Evolutionary conservation across 2,797 vertebrate species (phyloP).

Genomic region (Alfaro cultratus): DNA sequence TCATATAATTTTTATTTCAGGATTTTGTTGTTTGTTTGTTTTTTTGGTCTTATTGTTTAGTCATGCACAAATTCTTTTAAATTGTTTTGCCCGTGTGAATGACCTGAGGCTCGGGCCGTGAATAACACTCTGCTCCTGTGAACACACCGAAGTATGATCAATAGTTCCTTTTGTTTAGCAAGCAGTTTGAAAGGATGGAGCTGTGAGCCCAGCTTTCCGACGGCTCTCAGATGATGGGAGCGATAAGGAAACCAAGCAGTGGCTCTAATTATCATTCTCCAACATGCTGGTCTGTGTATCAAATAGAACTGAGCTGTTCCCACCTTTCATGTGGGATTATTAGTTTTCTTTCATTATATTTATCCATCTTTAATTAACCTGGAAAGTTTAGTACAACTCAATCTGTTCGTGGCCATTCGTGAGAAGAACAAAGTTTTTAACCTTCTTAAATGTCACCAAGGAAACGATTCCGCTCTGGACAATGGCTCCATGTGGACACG

Average conservation of each 20-base stretch:
- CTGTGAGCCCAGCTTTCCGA: background rate
- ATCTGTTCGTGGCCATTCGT: background rate
- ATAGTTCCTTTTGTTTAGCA: background rate
- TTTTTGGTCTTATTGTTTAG: background rate
- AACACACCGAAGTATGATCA: background rate
- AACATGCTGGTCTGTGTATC: background rate
- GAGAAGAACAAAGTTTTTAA: background rate
- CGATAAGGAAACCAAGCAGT: background rate
- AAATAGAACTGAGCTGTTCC: background rate
- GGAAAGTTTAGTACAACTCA: background rate
- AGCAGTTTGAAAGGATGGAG: background rate
- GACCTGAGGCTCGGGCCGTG: background rate
- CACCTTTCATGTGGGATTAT: background rate
- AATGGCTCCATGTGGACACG: too few species aligned
- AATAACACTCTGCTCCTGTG: background rate
- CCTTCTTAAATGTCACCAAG: background rate
- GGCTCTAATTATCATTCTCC: constrained; percentile 2
- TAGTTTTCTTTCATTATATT: background rate
- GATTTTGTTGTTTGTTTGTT: too few species aligned
- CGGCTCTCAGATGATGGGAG: background rate
- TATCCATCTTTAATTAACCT: constrained; percentile 3
- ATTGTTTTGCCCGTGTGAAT: background rate
- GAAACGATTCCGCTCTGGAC: too few species aligned
- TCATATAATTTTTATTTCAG: constrained; percentile 14
- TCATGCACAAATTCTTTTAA: background rate